Conservation (phyloP, 2,888 invertebrate species). For the Cryptocephalus moraei region DNA sequence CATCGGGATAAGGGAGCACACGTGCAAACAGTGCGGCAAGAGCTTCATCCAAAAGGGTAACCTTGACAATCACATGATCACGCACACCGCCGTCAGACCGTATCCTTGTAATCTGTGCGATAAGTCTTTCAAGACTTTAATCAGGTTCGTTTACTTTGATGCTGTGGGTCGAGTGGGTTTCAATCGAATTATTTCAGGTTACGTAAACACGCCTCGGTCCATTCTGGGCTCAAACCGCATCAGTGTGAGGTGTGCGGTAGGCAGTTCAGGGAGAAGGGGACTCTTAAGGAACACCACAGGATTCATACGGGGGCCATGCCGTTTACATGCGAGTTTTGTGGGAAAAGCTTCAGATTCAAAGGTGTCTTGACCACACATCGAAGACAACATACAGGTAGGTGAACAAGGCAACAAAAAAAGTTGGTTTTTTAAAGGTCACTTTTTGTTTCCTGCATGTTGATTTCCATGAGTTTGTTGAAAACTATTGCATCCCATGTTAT, state of each 20-base stretch:
- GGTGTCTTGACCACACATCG: conserved; percentile 66
- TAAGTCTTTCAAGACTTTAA: conserved; percentile 47
- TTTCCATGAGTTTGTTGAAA: too few relatives aligned
- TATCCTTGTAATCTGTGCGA: conserved; percentile 41
- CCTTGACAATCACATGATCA: conserved; percentile 46
- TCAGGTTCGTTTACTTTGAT: conserved; percentile 16
- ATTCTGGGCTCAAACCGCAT: conserved; percentile 49
- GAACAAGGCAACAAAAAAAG: background rate
- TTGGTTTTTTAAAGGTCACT: background rate
- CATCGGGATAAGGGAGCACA: conserved; percentile 44
- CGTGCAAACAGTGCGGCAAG: conserved; percentile 48
- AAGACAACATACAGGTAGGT: conserved; percentile 51
- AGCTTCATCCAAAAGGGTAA: conserved; percentile 50
- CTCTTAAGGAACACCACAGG: conserved; percentile 62
- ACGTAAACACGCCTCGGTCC: conserved; percentile 48
- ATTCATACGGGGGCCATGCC: conserved; percentile 74
- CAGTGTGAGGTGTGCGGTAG: conserved; percentile 51
- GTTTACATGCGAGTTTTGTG: conserved; percentile 64
- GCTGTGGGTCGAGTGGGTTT: background rate
- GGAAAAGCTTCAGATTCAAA: conserved; percentile 65
- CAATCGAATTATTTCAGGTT: conserved; percentile 28
- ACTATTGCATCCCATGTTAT: background rate
- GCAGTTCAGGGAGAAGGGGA: conserved; percentile 57
- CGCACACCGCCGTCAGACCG: conserved; percentile 43
- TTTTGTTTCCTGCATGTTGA: too few relatives aligned